Percentiles rank a stretch among this genome's conserved stretches.
Conservation (phyloP, 2,888 invertebrate species). For the Ganaspis brasiliensis region DNA sequence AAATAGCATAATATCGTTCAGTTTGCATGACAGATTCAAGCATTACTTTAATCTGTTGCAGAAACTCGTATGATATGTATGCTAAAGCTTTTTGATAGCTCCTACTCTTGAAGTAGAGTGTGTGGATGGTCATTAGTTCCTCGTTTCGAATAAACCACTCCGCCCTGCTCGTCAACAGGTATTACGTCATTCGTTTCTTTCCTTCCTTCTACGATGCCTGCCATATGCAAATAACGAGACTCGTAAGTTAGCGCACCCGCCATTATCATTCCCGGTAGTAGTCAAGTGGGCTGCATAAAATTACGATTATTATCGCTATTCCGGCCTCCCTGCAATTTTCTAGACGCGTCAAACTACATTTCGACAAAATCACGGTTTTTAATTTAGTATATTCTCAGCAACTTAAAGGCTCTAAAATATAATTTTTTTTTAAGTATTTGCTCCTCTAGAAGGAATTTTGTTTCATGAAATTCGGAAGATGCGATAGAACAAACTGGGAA, state of each 20-base stretch:
- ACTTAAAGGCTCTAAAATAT: background rate
- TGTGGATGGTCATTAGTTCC: constrained; percentile 36
- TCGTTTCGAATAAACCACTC: constrained; percentile 35
- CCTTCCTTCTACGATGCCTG: constrained; percentile 19
- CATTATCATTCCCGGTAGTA: constrained; percentile 36
- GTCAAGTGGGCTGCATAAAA: constrained; percentile 37
- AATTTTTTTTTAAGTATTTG: background rate
- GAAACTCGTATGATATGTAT: constrained; percentile 30
- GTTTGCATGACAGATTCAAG: constrained; percentile 28
- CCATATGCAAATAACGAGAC: constrained; percentile 34
- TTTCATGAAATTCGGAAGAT: constrained; percentile 6
- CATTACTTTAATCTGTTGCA: constrained; percentile 14
- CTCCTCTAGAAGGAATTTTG: background rate
- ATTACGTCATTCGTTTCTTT: constrained; percentile 41
- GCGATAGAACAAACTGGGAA: background rate
- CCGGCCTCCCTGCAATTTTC: constrained; percentile 27
- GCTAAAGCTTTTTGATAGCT: constrained; percentile 22
- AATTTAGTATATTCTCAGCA: background rate
- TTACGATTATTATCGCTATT: constrained; percentile 34
- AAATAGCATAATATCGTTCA: constrained; percentile 15
- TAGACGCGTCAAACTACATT: constrained; percentile 16
- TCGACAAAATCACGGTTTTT: constrained; percentile 10
- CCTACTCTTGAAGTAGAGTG: constrained; percentile 21
- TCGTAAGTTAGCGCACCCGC: constrained; percentile 37
- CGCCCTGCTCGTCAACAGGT: constrained; percentile 31